These are phyloP conservation scores for Corythoichthys intestinalis DNA, from an alignment of 2,113 vertebrate genomes.

Conservation along the genomic window DNA sequence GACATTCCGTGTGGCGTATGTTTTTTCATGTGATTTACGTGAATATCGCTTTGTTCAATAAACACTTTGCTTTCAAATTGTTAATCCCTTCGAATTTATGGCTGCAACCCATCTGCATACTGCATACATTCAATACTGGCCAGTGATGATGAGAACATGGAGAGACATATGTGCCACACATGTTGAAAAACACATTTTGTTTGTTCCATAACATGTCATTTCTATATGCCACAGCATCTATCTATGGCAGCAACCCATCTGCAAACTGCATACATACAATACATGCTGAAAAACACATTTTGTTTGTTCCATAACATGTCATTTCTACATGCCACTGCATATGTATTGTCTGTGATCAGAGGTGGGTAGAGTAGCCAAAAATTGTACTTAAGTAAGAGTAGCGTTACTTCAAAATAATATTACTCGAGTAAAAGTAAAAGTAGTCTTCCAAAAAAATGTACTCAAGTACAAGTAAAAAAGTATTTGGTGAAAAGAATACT, in stretches of 20 bases:
- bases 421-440: too few species aligned
- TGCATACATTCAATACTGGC: background rate
- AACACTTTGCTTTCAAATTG: background rate
- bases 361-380: too few species aligned
- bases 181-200: background rate
- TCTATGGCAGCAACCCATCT: too few species aligned
- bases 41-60: background rate
- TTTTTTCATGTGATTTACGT: background rate
- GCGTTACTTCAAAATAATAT: too few species aligned
- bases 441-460: too few species aligned
- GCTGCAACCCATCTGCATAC: background rate
- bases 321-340: background rate
- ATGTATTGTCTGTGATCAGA: too few species aligned
- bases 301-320: background rate
- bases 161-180: background rate
- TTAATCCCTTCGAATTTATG: background rate
- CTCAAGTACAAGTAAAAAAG: too few species aligned
- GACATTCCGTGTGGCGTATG: slow-evolving; percentile 15
- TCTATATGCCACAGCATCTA: background rate
- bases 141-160: background rate
- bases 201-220: background rate
- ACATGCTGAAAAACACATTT: background rate
- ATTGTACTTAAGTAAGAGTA: too few species aligned
- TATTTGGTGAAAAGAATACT: too few species aligned
- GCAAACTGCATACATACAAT: too few species aligned